Base-by-base conservation (phyloP, 2,888 invertebrate species). In the Cheilosia soror region DNA sequence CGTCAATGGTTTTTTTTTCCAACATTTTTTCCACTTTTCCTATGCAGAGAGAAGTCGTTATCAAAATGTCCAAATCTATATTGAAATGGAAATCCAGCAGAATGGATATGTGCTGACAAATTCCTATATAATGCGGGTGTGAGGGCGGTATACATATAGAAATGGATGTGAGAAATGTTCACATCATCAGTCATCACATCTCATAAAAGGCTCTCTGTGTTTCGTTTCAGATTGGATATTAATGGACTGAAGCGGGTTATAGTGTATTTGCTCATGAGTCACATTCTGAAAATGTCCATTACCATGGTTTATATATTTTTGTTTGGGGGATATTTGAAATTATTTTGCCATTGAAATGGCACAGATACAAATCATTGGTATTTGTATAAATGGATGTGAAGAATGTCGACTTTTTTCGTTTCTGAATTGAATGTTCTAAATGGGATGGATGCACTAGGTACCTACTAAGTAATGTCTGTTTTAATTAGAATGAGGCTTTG, bases 61-160 rank as follows among this genome's bases (percentile, higher is more conserved):
- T 84, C 83, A 58, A 11, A 40, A 65, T 63, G 73, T 75, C 11
- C 20, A 27, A 49, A 83, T 83, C 83, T 83, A 47, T 55, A 80
- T 80, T 80, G 60, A 80, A 75, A 63, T 37, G 68, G 40, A 11
- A 13, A 33, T 25, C 57, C 29, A 5, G 20, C 29, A 40, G 13
- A 15, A 31, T 51, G 1, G 4, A 11, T 37, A 7, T 25, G 9
- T 57, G 31, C 55, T 76, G 58, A 68, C 58, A 60, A 60, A 66
- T 66, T 37, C 31, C 15, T 33, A 58, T n/a, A 13, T n/a, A 3
- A 27, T 44, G 20, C 1, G 15, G 11, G 20, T 25, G 13, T 11
- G 27, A 9, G 27, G 2, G 15, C 53, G n/a, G 11, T 47, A 6
- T 11, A 11, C 11, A 9, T 9, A 2, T n/a, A 1, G 5, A 6